phyloP scores from a whole-genome alignment of 1,140 invertebrate genomes.

The Apis dorsata region DNA sequence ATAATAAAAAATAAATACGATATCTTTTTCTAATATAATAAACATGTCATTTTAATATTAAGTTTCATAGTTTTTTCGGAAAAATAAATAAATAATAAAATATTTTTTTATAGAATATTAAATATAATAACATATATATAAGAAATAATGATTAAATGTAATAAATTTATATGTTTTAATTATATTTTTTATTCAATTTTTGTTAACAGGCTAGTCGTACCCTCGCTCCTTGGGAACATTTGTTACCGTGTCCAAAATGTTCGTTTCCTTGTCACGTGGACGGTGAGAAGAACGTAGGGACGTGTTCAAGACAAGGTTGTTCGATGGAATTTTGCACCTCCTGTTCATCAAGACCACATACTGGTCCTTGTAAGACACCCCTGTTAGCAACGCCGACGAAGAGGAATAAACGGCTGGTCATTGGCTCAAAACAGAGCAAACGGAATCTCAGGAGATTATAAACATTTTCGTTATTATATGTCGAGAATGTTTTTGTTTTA shows the following conservation, averaged over 20 bases:
- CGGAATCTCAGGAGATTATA: slow-evolving; percentile 74
- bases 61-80: too few relatives aligned
- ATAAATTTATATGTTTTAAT: neutral
- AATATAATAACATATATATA: neutral
- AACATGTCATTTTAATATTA: too few relatives aligned
- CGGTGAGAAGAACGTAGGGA: slow-evolving; percentile 72
- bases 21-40: too few relatives aligned
- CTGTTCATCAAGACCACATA: slow-evolving; percentile 74
- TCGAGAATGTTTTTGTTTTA: neutral
- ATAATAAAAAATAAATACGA: too few relatives aligned
- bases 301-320: slow-evolving; percentile 75
- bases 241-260: slow-evolving; percentile 75
- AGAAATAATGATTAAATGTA: neutral
- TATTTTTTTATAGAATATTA: neutral
- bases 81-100: neutral
- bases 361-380: slow-evolving; percentile 75
- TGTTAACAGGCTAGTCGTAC: slow-evolving; percentile 75
- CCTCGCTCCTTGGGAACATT: slow-evolving; percentile 71
- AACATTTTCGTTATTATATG: neutral
- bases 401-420: slow-evolving; percentile 70
- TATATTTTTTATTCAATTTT: neutral
- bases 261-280: slow-evolving; percentile 76
- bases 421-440: slow-evolving; percentile 76
- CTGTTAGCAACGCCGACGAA: slow-evolving; percentile 78
- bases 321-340: slow-evolving; percentile 74